These are phyloP conservation scores for Anhinga anhinga DNA, from an alignment of 2,113 vertebrate genomes.

Conservation along the genomic window DNA sequence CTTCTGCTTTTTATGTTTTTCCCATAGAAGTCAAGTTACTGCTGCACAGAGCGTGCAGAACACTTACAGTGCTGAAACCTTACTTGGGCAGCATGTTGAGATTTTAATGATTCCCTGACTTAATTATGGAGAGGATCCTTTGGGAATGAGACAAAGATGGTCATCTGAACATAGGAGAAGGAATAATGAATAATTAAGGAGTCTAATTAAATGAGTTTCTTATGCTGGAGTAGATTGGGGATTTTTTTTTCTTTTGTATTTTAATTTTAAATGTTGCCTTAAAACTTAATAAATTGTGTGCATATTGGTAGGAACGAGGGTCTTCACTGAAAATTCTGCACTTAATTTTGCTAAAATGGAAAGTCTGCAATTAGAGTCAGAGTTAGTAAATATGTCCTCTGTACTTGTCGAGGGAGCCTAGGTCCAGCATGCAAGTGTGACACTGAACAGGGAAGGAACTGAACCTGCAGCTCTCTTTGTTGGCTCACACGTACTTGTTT, in stretches of 20 bases:
- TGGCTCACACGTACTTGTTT: fast-evolving
- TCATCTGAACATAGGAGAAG: conserved; percentile 12
- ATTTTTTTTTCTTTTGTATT: not conserved
- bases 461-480: not conserved
- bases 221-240: not conserved
- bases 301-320: not conserved
- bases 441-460: not conserved
- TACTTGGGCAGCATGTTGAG: not conserved
- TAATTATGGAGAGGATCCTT: conserved; percentile 37
- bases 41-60: not conserved
- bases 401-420: not conserved
- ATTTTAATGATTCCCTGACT: conserved; percentile 36
- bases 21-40: not conserved
- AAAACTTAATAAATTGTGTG: not conserved
- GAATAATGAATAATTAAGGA: conserved; percentile 47
- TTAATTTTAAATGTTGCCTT: not conserved
- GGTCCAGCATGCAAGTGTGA: not conserved
- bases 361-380: not conserved
- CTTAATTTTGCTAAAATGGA: not conserved
- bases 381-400: not conserved
- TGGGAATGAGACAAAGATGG: conserved; percentile 17
- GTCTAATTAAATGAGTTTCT: conserved; percentile 9
- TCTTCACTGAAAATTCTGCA: not conserved
- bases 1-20: not conserved
- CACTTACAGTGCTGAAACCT: not conserved